Evolutionary conservation across 2,888 invertebrate genomes (phyloP).

Genomic region (Saturnia pavonia): DNA sequence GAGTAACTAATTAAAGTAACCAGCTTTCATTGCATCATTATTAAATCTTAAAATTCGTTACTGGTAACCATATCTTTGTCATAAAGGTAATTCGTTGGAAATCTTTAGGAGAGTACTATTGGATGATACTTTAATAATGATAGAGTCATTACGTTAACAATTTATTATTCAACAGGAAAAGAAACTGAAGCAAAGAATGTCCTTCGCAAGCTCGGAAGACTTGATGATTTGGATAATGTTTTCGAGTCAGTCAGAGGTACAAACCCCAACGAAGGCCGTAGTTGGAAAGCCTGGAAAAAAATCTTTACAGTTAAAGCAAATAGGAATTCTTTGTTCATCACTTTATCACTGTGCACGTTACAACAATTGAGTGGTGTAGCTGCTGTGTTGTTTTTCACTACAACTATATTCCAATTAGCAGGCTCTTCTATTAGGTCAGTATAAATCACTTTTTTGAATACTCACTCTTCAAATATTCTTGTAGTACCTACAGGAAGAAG

Average conservation of each 20-base stretch:
- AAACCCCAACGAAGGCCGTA: conserved; percentile 37
- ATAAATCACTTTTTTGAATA: background rate
- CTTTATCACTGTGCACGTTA: conserved; percentile 40
- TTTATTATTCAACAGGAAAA: conserved; percentile 33
- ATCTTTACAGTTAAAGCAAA: conserved; percentile 52
- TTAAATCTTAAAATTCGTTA: too few relatives aligned
- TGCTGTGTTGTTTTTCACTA: conserved; percentile 49
- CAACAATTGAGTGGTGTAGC: conserved; percentile 46
- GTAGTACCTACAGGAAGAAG: too few relatives aligned
- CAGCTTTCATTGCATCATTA: too few relatives aligned
- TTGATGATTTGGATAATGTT: conserved; percentile 44
- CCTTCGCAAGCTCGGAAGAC: conserved; percentile 40
- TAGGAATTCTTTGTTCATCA: conserved; percentile 46
- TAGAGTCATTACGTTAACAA: background rate
- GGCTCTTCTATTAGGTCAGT: conserved; percentile 42
- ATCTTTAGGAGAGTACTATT: background rate
- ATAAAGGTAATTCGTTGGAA: background rate
- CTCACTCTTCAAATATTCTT: too few relatives aligned
- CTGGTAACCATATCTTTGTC: too few relatives aligned
- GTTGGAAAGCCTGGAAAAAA: conserved; percentile 49
- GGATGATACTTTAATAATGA: background rate
- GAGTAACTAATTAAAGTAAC: too few relatives aligned
- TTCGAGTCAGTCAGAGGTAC: conserved; percentile 46
- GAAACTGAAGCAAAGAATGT: conserved; percentile 46
- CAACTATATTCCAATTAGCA: conserved; percentile 47